Base-by-base conservation (phyloP, 2,888 invertebrate genomes). In the Perithous albicinctus region DNA sequence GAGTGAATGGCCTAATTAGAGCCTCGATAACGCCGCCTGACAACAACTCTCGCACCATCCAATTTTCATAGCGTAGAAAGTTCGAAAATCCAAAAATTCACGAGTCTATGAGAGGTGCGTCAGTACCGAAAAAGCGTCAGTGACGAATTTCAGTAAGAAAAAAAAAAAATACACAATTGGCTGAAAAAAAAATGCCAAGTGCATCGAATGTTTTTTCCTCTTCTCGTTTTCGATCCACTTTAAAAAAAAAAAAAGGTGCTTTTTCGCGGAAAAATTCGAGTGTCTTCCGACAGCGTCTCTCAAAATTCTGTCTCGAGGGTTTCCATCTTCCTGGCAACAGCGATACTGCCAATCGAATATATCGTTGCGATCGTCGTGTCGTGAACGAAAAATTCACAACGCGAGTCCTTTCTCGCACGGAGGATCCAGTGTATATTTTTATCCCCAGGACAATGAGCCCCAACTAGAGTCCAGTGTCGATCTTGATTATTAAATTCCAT, bases 1-100 rank as follows among this genome's bases (percentile, higher is more conserved):
- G 74, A 75, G 78, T 73, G 77, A 74, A 82, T 80, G 79, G 67
- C 79, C 74, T 54, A 79, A 84, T 84, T 82, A 78, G 32, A 61
- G 38, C 56, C n/a, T 63, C 15, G 35, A 73, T 61, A 61, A 72
- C 46, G 56, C 64, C 82, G 84, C 84, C 78, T 84, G 84, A 82
- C 84, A 77, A 84, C 84, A 84, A 80, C 76, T 38, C 6, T 61
- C 41, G 26, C 43, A 32, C 38, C 26, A 20, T 61, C 48, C 18
- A 26, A 2, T 61, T 61, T 38, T 20, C 18, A 10, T 12, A 23
- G 35, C 10, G n/a, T 29, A n/a, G 5, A 54, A 51, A 35, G n/a
- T 41, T 23, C 8, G 6, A 3, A 35, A 20, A 12, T 18, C 18
- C 32, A 18, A 23, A 20, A 43, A 23, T n/a, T n/a, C 12, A 7